These are phyloP conservation scores for Merodon equestris DNA, from an alignment of 2,888 invertebrate genomes.

Conservation along the genomic window DNA sequence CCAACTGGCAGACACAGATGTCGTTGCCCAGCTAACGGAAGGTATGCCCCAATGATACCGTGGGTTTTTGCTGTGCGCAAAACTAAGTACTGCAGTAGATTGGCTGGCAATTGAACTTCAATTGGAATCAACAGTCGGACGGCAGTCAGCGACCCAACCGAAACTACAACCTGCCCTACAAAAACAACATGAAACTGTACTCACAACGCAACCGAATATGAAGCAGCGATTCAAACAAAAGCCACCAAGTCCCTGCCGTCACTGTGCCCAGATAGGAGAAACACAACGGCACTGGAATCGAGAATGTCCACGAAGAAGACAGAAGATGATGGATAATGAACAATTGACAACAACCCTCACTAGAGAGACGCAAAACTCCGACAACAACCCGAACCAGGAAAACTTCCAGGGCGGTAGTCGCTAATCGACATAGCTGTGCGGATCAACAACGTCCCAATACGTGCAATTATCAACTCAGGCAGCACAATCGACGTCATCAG, in stretches of 20 bases:
- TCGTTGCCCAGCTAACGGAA: conserved; percentile 9
- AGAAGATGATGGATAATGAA: conserved; percentile 1
- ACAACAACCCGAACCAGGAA: conserved; percentile 9
- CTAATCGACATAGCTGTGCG: conserved; percentile 22
- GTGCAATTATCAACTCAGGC: conserved; percentile 20
- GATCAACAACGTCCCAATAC: conserved; percentile 9
- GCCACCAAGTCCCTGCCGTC: conserved; percentile 7
- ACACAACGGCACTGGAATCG: conserved; percentile 26
- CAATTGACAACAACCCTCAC: conserved; percentile 12
- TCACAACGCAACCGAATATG: background rate
- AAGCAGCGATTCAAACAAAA: conserved; percentile 14
- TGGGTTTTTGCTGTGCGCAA: background rate
- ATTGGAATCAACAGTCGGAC: conserved; percentile 15
- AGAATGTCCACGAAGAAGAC: conserved; percentile 17
- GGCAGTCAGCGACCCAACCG: conserved; percentile 2
- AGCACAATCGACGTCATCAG: conserved; percentile 4
- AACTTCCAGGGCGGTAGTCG: conserved; percentile 13
- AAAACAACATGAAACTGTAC: conserved; percentile 1
- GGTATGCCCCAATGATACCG: conserved; percentile 2
- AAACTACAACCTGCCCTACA: background rate
- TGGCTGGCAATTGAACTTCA: conserved; percentile 11
- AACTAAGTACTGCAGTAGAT: background rate
- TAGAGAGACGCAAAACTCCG: conserved; percentile 2
- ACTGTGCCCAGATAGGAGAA: no score
- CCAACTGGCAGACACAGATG: conserved; percentile 6